Evolutionary conservation across 2,888 invertebrate species (phyloP).

Genomic region (Ornithoptera priamus): DNA sequence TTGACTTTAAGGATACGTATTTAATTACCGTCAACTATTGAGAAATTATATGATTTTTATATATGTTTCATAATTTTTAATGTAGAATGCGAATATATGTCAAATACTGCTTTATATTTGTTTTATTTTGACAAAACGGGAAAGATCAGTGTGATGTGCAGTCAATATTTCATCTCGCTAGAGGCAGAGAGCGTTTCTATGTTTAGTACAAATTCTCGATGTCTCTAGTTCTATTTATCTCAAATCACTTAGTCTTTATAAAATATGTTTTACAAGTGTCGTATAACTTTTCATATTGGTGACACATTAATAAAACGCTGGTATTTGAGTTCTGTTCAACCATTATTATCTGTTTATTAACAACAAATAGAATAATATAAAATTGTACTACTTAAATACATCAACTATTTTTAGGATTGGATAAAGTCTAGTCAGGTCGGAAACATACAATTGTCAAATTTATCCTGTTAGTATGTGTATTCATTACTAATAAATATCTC

Average conservation of each 20-base stretch:
- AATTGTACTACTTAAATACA: too few relatives aligned
- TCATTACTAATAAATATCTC: too few relatives aligned
- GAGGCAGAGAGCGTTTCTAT: conserved; percentile 14
- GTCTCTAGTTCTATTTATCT: conserved; percentile 8
- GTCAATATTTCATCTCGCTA: conserved; percentile 20
- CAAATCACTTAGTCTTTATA: not conserved
- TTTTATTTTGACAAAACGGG: conserved; percentile 20
- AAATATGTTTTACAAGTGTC: not conserved
- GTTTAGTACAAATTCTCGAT: conserved; percentile 11
- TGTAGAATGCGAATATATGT: conserved; percentile 6
- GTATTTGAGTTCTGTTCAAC: not conserved
- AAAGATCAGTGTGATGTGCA: conserved; percentile 11
- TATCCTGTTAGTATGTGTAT: not conserved
- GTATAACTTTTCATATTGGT: not conserved
- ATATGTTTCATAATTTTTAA: not conserved
- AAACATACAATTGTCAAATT: not conserved
- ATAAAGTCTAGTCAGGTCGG: not conserved
- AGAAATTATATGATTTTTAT: not conserved
- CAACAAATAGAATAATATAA: not conserved
- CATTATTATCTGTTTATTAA: not conserved
- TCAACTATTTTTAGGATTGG: not conserved
- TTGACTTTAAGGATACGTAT: not conserved
- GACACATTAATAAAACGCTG: not conserved
- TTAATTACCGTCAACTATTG: not conserved
- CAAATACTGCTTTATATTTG: conserved; percentile 6